Conservation (phyloP, 2,113 vertebrate genomes). For the Eulemur macaco region DNA sequence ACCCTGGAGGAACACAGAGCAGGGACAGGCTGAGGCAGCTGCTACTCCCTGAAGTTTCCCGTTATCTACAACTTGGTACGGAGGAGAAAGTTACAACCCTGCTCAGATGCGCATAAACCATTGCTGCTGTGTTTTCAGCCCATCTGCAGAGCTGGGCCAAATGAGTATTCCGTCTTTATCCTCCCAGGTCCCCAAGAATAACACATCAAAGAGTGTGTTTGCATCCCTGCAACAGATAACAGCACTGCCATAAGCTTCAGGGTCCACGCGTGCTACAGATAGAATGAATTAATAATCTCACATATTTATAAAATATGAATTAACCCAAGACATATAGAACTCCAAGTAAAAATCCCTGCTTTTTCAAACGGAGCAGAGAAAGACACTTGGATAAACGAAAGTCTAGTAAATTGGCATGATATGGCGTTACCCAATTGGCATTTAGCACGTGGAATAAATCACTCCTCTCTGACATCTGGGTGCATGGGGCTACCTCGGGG, state of each 20-base stretch:
- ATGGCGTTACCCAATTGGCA: not conserved
- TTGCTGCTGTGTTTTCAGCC: not conserved
- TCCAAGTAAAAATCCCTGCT: constrained; percentile 73
- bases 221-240: constrained; percentile 87
- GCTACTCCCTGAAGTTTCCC: not conserved
- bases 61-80: not conserved
- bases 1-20: not conserved
- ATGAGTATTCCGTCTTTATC: constrained; percentile 83
- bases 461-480: not conserved
- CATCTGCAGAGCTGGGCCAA: constrained; percentile 33
- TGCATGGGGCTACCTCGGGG: not conserved
- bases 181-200: constrained; percentile 84
- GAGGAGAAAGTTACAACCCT: not conserved
- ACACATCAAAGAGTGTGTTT: constrained; percentile 88
- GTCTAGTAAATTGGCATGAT: not conserved
- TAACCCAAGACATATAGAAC: constrained; percentile 76
- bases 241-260: constrained; percentile 85
- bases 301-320: constrained; percentile 86
- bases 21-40: not conserved
- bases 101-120: constrained; percentile 73
- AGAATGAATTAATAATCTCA: constrained; percentile 85
- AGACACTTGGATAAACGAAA: constrained; percentile 13
- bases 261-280: constrained; percentile 84
- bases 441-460: not conserved
- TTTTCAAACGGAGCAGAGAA: constrained; percentile 20